Conservation (phyloP, 2,888 invertebrate genomes). For the Epistrophe grossulariae region DNA sequence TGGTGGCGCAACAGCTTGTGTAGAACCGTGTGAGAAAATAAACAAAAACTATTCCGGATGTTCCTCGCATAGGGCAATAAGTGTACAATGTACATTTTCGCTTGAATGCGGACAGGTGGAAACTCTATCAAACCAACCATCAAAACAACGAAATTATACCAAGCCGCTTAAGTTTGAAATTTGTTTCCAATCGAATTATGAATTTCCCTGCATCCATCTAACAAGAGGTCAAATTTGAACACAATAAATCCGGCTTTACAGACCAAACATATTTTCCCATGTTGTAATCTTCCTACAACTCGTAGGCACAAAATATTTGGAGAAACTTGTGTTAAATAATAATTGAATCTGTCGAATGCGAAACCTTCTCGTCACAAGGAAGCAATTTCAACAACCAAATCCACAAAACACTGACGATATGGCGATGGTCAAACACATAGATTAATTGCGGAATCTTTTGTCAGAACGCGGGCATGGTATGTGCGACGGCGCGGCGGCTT, state of each 20-base stretch:
- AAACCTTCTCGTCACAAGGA: slow-evolving; percentile 52
- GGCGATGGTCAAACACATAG: slow-evolving; percentile 61
- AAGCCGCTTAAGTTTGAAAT: not conserved
- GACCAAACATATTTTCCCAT: not conserved
- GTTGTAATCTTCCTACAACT: not conserved
- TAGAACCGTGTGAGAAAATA: too few relatives aligned
- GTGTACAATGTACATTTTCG: too few relatives aligned
- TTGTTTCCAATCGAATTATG: not conserved
- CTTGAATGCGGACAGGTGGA: too few relatives aligned
- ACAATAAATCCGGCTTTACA: not conserved
- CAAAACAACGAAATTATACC: not conserved
- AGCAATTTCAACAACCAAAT: slow-evolving; percentile 58
- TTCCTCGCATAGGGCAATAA: too few relatives aligned
- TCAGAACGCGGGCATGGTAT: slow-evolving; percentile 37
- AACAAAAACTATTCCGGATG: too few relatives aligned
- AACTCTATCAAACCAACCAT: too few relatives aligned
- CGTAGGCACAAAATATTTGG: not conserved
- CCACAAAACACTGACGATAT: slow-evolving; percentile 35
- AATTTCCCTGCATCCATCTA: not conserved
- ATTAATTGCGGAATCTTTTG: slow-evolving; percentile 71
- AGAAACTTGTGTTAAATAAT: slow-evolving; percentile 68
- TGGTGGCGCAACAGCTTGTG: too few relatives aligned
- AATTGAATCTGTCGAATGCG: slow-evolving; percentile 57
- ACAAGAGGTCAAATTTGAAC: not conserved
- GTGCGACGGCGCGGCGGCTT: slow-evolving; percentile 34